A percentile compares a stretch with the other conserved stretches of the same genome.
These are phyloP conservation scores for Dynastes hyllus DNA, from an alignment of 2,888 invertebrate species.

Conservation along the genomic window DNA sequence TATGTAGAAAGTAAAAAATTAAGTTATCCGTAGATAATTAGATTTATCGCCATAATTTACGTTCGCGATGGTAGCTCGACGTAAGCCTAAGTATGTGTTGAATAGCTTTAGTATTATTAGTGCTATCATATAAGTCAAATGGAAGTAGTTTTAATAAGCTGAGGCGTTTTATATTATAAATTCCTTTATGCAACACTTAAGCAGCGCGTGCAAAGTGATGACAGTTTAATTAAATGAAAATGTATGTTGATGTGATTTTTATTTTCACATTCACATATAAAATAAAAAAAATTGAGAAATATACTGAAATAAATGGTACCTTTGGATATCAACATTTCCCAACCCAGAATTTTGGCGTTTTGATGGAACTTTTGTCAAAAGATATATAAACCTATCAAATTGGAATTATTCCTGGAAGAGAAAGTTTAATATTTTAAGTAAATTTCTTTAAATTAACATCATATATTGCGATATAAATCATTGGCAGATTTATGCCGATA, in stretches of 20 bases:
- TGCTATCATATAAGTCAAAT: slow-evolving; percentile 11
- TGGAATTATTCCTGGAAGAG: too few species aligned
- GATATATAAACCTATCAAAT: too few species aligned
- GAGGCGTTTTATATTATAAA: slow-evolving; percentile 6
- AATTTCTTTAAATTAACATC: too few species aligned
- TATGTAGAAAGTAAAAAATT: neutral
- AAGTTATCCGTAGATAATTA: slow-evolving; percentile 20
- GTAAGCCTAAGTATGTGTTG: neutral
- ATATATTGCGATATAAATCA: too few species aligned
- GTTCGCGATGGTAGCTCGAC: neutral
- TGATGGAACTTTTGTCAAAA: too few species aligned
- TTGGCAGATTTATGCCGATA: too few species aligned
- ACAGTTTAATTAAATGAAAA: slow-evolving; percentile 15
- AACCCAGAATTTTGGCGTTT: too few species aligned
- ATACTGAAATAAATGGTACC: neutral
- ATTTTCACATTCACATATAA: neutral
- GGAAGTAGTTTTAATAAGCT: slow-evolving; percentile 21
- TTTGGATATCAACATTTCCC: too few species aligned
- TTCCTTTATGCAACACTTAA: slow-evolving; percentile 6
- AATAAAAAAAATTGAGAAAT: slow-evolving; percentile 1
- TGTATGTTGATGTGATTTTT: slow-evolving; percentile 22
- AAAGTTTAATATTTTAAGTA: too few species aligned
- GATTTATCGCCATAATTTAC: slow-evolving; percentile 7
- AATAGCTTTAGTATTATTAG: slow-evolving; percentile 15
- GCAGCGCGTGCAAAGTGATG: slow-evolving; percentile 19